Evolutionary conservation across 2,888 invertebrate genomes (phyloP).

Genomic region (Pyrochroa serraticornis): DNA sequence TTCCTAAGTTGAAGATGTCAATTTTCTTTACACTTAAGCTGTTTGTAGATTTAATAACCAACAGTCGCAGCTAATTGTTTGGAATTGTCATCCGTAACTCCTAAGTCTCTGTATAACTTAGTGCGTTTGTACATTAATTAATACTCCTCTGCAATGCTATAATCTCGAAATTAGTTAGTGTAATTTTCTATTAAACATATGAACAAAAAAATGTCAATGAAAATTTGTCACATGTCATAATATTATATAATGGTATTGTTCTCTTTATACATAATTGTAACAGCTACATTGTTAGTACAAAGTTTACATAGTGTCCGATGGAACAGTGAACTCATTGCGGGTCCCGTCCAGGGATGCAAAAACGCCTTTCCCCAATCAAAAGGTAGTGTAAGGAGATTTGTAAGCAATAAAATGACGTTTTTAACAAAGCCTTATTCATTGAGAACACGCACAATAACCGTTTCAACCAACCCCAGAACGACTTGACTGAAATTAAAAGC

Average conservation of each 20-base stretch:
- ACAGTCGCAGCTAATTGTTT: constrained; percentile 9
- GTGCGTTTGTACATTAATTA: constrained; percentile 4
- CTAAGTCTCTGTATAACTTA: constrained; percentile 1
- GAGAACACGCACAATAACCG: constrained; percentile 10
- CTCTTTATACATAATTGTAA: constrained; percentile 28
- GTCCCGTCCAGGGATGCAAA: constrained; percentile 18
- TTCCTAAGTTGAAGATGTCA: constrained; percentile 10
- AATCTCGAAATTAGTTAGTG: constrained; percentile 28
- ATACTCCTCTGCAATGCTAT: constrained; percentile 19
- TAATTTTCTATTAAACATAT: constrained; percentile 27
- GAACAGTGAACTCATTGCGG: constrained; percentile 14
- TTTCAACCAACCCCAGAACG: not conserved
- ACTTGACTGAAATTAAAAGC: not conserved
- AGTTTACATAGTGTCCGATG: constrained; percentile 30
- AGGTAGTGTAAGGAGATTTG: constrained; percentile 35
- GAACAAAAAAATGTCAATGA: constrained; percentile 19
- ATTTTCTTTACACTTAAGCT: constrained; percentile 13
- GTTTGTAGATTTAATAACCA: constrained; percentile 1
- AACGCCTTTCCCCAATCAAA: constrained; percentile 31
- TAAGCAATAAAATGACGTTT: constrained; percentile 36
- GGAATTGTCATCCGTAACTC: constrained; percentile 22
- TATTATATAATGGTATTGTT: constrained; percentile 34
- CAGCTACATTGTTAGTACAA: constrained; percentile 32
- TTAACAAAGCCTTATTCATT: constrained; percentile 31
- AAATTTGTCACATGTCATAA: constrained; percentile 29